Percentiles rank a stretch among this genome's conserved stretches.
Evolutionary conservation across 2,888 invertebrate species (phyloP).

Genomic region (Nowickia ferox): DNA sequence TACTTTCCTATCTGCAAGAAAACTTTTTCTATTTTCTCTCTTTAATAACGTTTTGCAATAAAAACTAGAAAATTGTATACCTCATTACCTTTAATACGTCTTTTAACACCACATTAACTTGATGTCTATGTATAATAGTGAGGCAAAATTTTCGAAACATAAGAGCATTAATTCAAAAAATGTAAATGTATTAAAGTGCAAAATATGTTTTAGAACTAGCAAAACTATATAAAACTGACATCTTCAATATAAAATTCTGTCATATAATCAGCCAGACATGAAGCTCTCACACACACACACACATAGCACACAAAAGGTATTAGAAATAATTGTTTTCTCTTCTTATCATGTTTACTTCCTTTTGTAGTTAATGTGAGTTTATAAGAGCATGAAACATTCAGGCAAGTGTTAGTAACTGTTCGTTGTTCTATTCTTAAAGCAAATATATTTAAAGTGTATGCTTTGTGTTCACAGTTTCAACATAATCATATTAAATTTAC

Average conservation of each 20-base stretch:
- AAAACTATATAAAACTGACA: constrained; percentile 31
- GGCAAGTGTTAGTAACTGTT: constrained; percentile 22
- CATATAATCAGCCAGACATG: constrained; percentile 21
- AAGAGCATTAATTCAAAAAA: constrained; percentile 7
- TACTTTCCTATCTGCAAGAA: no score
- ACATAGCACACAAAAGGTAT: background rate
- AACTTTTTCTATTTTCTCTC: background rate
- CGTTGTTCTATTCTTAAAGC: background rate
- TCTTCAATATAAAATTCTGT: background rate
- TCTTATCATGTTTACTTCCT: background rate
- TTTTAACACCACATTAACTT: constrained; percentile 63
- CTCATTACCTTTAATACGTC: constrained; percentile 47
- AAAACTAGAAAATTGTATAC: constrained; percentile 20
- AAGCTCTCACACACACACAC: background rate
- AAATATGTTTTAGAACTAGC: background rate
- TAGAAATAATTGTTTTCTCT: constrained; percentile 35
- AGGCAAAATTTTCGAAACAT: constrained; percentile 6
- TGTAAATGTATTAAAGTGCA: background rate
- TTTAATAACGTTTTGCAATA: background rate
- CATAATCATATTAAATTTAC: constrained; percentile 69
- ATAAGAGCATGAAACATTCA: constrained; percentile 38
- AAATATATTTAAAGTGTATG: background rate
- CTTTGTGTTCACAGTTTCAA: constrained; percentile 58
- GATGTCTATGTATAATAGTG: constrained; percentile 21
- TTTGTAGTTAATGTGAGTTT: background rate